Percentiles rank a stretch among this genome's conserved stretches.
phyloP scores from a whole-genome alignment of 2,113 vertebrate genomes.

The Pipa parva region DNA sequence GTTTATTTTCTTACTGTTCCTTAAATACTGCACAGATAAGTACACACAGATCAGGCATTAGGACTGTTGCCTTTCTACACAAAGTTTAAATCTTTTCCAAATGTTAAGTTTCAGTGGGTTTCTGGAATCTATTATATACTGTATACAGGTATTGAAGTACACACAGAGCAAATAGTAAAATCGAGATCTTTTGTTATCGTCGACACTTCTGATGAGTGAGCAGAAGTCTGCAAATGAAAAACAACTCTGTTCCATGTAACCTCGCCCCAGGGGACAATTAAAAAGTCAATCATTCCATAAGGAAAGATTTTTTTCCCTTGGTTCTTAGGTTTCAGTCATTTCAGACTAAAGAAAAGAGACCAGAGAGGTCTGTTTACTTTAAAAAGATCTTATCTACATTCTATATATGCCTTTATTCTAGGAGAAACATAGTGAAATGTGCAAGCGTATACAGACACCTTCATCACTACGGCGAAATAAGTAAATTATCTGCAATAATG shows the following conservation, averaged over 20 bases:
- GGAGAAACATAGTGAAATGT: neutral
- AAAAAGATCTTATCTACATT: neutral
- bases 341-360: neutral
- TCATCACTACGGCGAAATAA: too few species aligned
- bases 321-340: conserved; percentile 35
- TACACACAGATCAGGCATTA: too few species aligned
- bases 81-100: too few species aligned
- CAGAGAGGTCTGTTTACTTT: conserved; percentile 10
- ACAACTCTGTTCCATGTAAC: conserved; percentile 9
- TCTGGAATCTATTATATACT: neutral
- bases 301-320: conserved; percentile 22
- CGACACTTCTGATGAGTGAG: conserved; percentile 27
- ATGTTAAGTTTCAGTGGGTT: neutral
- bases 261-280: conserved; percentile 23
- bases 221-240: conserved; percentile 24
- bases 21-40: too few species aligned
- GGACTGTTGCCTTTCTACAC: too few species aligned
- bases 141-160: neutral
- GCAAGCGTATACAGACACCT: too few species aligned
- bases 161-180: neutral
- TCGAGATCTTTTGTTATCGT: neutral
- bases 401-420: neutral
- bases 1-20: too few species aligned
- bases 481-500: too few species aligned
- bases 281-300: conserved; percentile 14